Conservation (phyloP, 2,888 invertebrate genomes). For the Amorpha juglandis region DNA sequence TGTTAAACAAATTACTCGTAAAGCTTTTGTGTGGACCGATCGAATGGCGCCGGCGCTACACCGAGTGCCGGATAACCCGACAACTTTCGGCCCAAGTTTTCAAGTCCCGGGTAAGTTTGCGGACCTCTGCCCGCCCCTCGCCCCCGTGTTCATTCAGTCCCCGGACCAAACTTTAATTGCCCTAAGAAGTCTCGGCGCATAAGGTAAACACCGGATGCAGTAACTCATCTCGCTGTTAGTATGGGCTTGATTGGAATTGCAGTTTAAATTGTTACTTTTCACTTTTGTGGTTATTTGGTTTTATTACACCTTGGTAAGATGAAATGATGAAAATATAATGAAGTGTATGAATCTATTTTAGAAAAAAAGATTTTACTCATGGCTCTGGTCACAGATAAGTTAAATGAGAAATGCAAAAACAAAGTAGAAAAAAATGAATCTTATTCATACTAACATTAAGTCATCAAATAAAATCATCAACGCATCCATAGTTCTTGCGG, state of each 20-base stretch:
- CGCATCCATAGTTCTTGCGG: too few relatives aligned
- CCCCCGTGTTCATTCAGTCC: slow-evolving; percentile 53
- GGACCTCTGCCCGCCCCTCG: not conserved
- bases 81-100: slow-evolving; percentile 26
- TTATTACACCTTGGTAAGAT: too few relatives aligned
- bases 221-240: slow-evolving; percentile 3
- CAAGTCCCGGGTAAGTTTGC: slow-evolving; percentile 8
- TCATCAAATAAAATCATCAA: too few relatives aligned
- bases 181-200: slow-evolving; percentile 48
- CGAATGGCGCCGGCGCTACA: slow-evolving; percentile 47
- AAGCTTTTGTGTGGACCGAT: slow-evolving; percentile 69
- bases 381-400: too few relatives aligned
- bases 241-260: not conserved
- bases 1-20: slow-evolving; percentile 71
- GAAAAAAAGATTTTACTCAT: too few relatives aligned
- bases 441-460: too few relatives aligned
- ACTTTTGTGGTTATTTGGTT: too few relatives aligned
- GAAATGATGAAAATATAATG: too few relatives aligned
- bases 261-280: not conserved
- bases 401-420: too few relatives aligned
- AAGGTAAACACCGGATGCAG: slow-evolving; percentile 12
- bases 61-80: slow-evolving; percentile 12
- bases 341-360: too few relatives aligned
- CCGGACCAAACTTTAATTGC: slow-evolving; percentile 70
- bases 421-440: too few relatives aligned